These are phyloP conservation scores for Sceloporus tristichus DNA, from an alignment of 2,113 vertebrate genomes.

Conservation along the genomic window DNA sequence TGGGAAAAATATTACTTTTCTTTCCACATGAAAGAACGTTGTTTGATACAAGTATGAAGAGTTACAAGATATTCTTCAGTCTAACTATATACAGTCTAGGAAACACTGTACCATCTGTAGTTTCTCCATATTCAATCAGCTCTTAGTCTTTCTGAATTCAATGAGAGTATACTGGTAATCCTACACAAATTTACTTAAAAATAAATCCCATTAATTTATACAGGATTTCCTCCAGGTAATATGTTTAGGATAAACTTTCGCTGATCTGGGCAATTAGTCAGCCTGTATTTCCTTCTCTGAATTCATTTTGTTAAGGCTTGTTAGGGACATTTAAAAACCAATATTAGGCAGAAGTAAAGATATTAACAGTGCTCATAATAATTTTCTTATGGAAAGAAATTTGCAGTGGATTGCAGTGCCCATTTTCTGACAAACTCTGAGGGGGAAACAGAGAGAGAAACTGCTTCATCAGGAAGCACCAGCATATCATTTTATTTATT, in stretches of 20 bases:
- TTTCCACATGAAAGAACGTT: not conserved
- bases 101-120: not conserved
- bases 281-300: not conserved
- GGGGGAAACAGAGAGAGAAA: too few relatives aligned
- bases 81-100: not conserved
- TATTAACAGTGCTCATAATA: not conserved
- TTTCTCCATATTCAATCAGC: not conserved
- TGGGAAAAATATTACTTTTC: not conserved
- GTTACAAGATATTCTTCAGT: not conserved
- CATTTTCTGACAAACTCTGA: not conserved
- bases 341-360: not conserved
- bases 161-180: not conserved
- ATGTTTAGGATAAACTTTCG: not conserved
- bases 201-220: conserved; percentile 2
- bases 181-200: conserved; percentile 11
- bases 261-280: conserved; percentile 10
- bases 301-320: not conserved
- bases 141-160: conserved; percentile 6
- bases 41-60: not conserved
- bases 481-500: too few relatives aligned
- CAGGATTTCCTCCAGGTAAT: conserved; percentile 13
- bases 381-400: not conserved
- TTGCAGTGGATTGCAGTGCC: not conserved
- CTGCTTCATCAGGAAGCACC: too few relatives aligned
- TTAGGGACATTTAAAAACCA: not conserved